These are phyloP conservation scores for Psophia crepitans DNA, from an alignment of 2,113 vertebrate genomes.

Conservation along the genomic window DNA sequence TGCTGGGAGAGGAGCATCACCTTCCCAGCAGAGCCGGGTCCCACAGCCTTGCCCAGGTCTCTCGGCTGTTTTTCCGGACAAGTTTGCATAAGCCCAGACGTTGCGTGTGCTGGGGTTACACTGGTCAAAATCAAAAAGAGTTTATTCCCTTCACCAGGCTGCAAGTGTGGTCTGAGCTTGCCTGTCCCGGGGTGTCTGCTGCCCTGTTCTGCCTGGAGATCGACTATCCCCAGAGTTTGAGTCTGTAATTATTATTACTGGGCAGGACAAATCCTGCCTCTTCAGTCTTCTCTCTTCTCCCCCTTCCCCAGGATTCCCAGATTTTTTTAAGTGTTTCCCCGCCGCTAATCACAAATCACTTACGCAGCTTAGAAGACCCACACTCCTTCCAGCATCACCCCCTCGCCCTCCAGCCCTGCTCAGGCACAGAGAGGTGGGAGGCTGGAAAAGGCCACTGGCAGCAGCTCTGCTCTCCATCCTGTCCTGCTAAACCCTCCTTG, in stretches of 20 bases:
- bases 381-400: not conserved
- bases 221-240: not conserved
- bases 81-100: fast-evolving
- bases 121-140: too few relatives aligned
- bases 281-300: not conserved
- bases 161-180: not conserved
- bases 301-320: not conserved
- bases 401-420: not conserved
- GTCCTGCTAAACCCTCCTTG: not conserved
- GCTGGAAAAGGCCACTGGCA: not conserved
- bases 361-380: fast-evolving
- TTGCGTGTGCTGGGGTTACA: not conserved
- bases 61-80: not conserved
- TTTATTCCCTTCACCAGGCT: not conserved
- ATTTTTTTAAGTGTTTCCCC: not conserved
- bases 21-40: not conserved
- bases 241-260: not conserved
- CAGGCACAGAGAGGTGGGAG: not conserved
- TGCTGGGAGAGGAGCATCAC: not conserved
- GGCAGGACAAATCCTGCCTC: not conserved
- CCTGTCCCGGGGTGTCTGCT: not conserved
- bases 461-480: not conserved
- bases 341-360: not conserved
- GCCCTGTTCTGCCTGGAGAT: not conserved
- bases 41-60: fast-evolving